These are phyloP conservation scores for Octodon degus DNA, from an alignment of 2,113 vertebrate genomes.

Conservation along the genomic window DNA sequence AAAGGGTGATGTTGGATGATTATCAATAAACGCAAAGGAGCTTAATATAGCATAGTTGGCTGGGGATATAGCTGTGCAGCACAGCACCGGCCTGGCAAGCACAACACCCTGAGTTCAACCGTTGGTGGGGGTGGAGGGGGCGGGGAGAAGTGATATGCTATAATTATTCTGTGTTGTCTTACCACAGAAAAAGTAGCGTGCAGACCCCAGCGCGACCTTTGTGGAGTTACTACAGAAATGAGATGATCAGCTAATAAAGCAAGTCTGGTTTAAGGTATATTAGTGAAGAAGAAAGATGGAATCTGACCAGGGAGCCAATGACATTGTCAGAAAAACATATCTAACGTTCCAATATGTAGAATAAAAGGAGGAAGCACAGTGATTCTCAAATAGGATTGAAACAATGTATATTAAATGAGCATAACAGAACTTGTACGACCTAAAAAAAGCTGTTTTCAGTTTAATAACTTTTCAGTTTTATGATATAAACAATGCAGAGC, in stretches of 20 bases:
- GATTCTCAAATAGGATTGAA: not conserved
- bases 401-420: not conserved
- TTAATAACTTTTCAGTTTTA: not conserved
- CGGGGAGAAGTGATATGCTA: not conserved
- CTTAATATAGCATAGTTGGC: not conserved
- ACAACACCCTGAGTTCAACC: no score
- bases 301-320: not conserved
- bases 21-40: not conserved
- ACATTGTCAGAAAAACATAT: slow-evolving; percentile 39
- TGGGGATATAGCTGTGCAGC: no score
- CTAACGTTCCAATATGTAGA: slow-evolving; percentile 31
- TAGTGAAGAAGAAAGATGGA: slow-evolving; percentile 24
- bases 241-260: slow-evolving; percentile 27
- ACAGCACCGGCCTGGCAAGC: no score
- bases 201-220: not conserved
- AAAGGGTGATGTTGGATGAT: not conserved
- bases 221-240: not conserved
- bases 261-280: not conserved
- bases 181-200: not conserved
- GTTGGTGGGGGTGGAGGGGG: no score
- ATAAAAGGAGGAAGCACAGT: not conserved
- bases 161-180: not conserved
- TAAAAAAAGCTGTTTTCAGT: not conserved
- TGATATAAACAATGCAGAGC: not conserved
- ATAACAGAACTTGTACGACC: not conserved